Conservation (phyloP, 2,797 vertebrate species). For the Pteropus rufus region DNA sequence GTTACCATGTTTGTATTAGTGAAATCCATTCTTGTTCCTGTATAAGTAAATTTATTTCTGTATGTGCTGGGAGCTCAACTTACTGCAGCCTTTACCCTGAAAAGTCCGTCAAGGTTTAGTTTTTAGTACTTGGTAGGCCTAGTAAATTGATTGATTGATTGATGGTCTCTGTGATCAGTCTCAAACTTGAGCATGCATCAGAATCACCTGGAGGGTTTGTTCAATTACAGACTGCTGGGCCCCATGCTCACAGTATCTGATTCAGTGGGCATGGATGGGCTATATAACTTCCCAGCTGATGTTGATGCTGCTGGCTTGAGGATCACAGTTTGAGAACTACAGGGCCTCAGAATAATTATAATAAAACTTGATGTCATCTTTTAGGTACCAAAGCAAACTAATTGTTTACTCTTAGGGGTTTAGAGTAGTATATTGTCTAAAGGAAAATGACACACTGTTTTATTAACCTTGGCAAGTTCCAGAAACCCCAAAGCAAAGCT, state of each 20-base stretch:
- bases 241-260: background rate
- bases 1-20: background rate
- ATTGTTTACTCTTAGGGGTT: background rate
- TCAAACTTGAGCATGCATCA: background rate
- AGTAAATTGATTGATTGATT: background rate
- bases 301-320: background rate
- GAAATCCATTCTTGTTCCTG: background rate
- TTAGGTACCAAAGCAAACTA: background rate
- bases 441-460: background rate
- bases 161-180: background rate
- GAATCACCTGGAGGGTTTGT: background rate
- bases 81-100: rapidly evolving
- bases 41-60: background rate
- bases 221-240: background rate
- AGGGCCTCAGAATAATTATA: background rate
- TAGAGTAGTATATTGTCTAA: background rate
- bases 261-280: background rate
- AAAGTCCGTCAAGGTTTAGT: background rate
- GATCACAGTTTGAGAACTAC: background rate
- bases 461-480: background rate
- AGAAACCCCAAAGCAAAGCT: background rate
- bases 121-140: background rate
- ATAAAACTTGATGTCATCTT: background rate
- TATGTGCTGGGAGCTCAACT: background rate
- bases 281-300: background rate